These are phyloP conservation scores for Epinephelus coioides DNA, from an alignment of 2,797 vertebrate species.

Conservation along the genomic window DNA sequence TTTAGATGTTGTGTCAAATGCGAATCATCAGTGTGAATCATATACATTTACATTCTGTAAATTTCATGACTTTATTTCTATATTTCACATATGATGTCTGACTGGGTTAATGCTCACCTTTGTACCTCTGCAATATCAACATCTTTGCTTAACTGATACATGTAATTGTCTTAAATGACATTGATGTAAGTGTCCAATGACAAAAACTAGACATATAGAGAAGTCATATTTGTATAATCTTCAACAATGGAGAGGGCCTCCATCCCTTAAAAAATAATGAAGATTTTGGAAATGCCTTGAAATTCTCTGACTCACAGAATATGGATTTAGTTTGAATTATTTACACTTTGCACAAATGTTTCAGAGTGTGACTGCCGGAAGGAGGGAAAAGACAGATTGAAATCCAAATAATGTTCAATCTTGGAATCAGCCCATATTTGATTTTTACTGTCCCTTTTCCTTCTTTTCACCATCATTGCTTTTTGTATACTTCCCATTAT, in stretches of 20 bases:
- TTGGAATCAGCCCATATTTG: background rate
- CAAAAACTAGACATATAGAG: background rate
- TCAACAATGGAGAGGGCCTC: background rate
- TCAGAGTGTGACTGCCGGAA: background rate
- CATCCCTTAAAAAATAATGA: background rate
- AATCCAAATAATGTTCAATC: background rate
- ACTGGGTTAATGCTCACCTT: background rate
- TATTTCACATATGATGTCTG: background rate
- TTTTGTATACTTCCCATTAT: background rate
- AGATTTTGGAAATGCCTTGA: background rate
- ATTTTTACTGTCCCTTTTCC: background rate
- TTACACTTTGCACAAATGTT: background rate
- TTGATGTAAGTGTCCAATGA: background rate
- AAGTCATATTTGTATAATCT: background rate
- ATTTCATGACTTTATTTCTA: background rate
- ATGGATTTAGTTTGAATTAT: background rate
- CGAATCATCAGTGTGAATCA: too few relatives aligned
- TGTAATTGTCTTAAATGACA: background rate
- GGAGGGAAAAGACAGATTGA: background rate
- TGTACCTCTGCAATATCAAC: background rate
- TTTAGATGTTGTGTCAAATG: background rate
- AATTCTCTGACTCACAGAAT: background rate
- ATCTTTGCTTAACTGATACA: background rate
- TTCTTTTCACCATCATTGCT: background rate
- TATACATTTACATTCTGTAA: background rate